Evolutionary conservation across 2,113 vertebrate genomes (phyloP).

Genomic region (Pristiophorus japonicus): DNA sequence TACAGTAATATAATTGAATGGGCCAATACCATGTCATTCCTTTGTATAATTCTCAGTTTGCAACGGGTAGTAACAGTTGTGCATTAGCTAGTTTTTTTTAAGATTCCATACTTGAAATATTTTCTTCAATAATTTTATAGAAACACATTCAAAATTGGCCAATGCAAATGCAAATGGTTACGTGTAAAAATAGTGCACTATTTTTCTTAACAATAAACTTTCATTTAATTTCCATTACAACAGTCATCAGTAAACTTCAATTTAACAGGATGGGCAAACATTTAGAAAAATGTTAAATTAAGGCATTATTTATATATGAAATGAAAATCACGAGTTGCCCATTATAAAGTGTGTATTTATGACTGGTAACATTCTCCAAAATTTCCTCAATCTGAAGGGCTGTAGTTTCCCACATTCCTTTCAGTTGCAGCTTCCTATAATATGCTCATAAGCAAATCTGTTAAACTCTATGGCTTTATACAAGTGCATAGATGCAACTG

Average conservation of each 20-base stretch:
- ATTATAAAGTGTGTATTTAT: conserved; percentile 48
- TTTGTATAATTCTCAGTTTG: conserved; percentile 41
- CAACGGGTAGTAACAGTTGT: conserved; percentile 42
- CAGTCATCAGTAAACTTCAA: conserved; percentile 54
- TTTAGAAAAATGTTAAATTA: conserved; percentile 61
- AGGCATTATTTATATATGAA: conserved; percentile 60
- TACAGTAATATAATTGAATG: conserved; percentile 40
- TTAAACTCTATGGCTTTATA: conserved; percentile 60
- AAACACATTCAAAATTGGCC: conserved; percentile 71
- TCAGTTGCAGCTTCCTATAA: conserved; percentile 56
- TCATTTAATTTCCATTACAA: conserved; percentile 67
- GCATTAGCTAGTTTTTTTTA: conserved; percentile 48
- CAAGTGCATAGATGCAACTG: conserved; percentile 65
- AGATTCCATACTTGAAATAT: conserved; percentile 51
- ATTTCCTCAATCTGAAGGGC: conserved; percentile 46
- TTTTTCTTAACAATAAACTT: conserved; percentile 47
- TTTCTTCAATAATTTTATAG: conserved; percentile 45
- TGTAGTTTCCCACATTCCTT: conserved; percentile 43
- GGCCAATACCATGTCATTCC: conserved; percentile 37
- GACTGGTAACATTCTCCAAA: conserved; percentile 51
- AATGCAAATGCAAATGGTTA: conserved; percentile 57
- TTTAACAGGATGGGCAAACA: conserved; percentile 57
- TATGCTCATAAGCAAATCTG: conserved; percentile 47
- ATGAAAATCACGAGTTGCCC: conserved; percentile 49
- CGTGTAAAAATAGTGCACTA: conserved; percentile 63